A percentile compares a stretch with the other conserved stretches of the same genome.
phyloP scores from a whole-genome alignment of 2,888 invertebrate genomes.

The Brassicogethes aeneus region DNA sequence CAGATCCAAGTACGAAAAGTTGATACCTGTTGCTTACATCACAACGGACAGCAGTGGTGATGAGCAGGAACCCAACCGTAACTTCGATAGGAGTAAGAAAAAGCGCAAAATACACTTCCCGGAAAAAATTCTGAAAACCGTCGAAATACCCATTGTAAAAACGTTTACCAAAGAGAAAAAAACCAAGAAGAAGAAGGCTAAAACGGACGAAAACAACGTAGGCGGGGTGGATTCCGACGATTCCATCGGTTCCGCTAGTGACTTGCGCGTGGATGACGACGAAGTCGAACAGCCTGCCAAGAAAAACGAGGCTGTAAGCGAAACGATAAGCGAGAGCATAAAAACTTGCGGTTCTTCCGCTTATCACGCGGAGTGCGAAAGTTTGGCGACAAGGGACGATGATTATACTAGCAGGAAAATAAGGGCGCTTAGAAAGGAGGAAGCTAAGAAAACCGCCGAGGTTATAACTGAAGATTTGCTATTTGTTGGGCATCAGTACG shows the following conservation, averaged over 20 bases:
- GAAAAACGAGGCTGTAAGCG: conserved; percentile 40
- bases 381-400: conserved; percentile 54
- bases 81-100: conserved; percentile 35
- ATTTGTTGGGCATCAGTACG: conserved; percentile 66
- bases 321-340: conserved; percentile 54
- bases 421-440: conserved; percentile 42
- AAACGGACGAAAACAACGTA: conserved; percentile 23
- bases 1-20: conserved; percentile 70
- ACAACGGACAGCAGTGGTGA: conserved; percentile 44
- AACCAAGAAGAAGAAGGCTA: conserved; percentile 22
- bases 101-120: conserved; percentile 42
- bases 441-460: conserved; percentile 32
- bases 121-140: conserved; percentile 47
- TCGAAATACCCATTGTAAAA: conserved; percentile 41
- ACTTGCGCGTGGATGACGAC: conserved; percentile 50
- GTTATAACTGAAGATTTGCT: conserved; percentile 44
- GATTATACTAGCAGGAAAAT: conserved; percentile 46
- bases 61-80: conserved; percentile 37
- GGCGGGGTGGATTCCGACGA: conserved; percentile 50
- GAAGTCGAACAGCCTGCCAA: conserved; percentile 41
- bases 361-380: conserved; percentile 65
- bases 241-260: conserved; percentile 65
- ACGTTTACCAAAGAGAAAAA: conserved; percentile 36
- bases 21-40: conserved; percentile 50
- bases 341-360: conserved; percentile 60